Percentiles rank a stretch among this genome's conserved stretches.
These are phyloP conservation scores for Polypterus bichir DNA, from an alignment of 2,113 vertebrate species.

Conservation along the genomic window DNA sequence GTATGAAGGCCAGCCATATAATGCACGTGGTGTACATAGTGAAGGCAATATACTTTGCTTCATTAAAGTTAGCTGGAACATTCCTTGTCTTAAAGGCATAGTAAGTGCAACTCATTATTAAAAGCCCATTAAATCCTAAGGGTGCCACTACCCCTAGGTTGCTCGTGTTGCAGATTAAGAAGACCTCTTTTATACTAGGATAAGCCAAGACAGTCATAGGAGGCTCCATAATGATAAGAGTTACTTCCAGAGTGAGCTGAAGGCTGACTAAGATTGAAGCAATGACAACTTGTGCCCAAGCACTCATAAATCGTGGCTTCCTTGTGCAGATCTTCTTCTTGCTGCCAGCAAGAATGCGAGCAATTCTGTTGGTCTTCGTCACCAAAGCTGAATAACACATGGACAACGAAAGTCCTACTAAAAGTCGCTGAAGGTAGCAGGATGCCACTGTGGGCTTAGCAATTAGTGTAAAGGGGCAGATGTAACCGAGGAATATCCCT, in stretches of 20 bases:
- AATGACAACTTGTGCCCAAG: slow-evolving; percentile 91
- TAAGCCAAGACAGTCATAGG: slow-evolving; percentile 89
- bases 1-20: slow-evolving; percentile 97
- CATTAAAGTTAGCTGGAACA: slow-evolving; percentile 95
- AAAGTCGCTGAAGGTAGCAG: slow-evolving; percentile 89
- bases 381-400: slow-evolving; percentile 97
- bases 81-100: slow-evolving; percentile 98
- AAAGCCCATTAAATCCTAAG: slow-evolving; percentile 89
- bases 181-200: slow-evolving; percentile 91
- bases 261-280: slow-evolving; percentile 85
- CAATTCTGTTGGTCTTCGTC: slow-evolving; percentile 96
- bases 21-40: slow-evolving; percentile 99
- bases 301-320: slow-evolving; percentile 95
- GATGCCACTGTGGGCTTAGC: slow-evolving; percentile 79
- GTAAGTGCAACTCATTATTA: slow-evolving; percentile 97
- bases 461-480: slow-evolving; percentile 92
- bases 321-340: slow-evolving; percentile 98
- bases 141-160: slow-evolving; percentile 90
- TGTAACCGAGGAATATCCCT: slow-evolving; percentile 90
- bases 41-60: slow-evolving; percentile 97
- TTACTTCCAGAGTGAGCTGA: slow-evolving; percentile 81
- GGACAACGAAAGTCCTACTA: slow-evolving; percentile 88
- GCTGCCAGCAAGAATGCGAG: slow-evolving; percentile 91
- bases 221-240: slow-evolving; percentile 86
- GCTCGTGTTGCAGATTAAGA: slow-evolving; percentile 95